Evolutionary conservation across 2,797 vertebrate genomes (phyloP).

Genomic region (Sciurus carolinensis): DNA sequence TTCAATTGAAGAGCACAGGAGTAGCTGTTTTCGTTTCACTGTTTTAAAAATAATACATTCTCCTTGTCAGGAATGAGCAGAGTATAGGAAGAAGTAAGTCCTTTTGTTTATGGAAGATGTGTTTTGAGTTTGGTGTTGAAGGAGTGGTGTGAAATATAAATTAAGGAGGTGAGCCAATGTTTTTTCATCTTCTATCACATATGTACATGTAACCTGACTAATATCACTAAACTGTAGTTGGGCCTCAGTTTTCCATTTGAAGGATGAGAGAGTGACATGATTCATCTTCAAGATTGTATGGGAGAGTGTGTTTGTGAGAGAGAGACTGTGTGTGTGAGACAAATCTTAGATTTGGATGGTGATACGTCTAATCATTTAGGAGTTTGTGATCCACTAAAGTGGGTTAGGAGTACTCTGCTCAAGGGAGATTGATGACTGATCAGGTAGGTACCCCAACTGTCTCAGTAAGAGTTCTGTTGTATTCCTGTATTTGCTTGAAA

Average conservation of each 20-base stretch:
- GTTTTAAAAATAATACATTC: conserved; percentile 15
- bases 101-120: not conserved
- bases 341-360: not conserved
- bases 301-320: too few relatives aligned
- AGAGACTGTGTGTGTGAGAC: too few relatives aligned
- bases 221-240: not conserved
- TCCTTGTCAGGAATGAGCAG: not conserved
- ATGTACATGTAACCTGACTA: not conserved
- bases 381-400: not conserved
- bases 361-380: not conserved
- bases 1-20: not conserved
- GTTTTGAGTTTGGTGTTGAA: not conserved
- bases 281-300: not conserved
- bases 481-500: not conserved
- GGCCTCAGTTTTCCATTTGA: not conserved
- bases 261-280: not conserved
- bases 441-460: rapidly evolving
- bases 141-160: not conserved
- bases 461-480: not conserved
- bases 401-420: not conserved
- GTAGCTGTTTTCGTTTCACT: conserved; percentile 19
- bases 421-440: not conserved
- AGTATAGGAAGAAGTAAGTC: not conserved
- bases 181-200: not conserved
- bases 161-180: not conserved